Evolutionary conservation across 1,140 invertebrate genomes (phyloP).

Genomic region (Diorhabda sublineata): DNA sequence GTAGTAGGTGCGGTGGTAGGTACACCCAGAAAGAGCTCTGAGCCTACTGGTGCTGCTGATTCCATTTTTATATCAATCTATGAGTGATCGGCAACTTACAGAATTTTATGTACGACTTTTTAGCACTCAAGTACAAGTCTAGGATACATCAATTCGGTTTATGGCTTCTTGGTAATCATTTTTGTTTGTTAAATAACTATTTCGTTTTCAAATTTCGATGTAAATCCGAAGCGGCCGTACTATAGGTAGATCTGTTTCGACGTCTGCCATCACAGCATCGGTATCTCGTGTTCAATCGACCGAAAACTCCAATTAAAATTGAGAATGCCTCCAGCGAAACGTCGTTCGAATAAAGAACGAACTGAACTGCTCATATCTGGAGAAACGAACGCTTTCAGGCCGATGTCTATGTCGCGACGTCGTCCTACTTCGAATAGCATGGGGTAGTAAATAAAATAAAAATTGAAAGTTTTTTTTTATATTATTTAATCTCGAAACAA

Average conservation of each 20-base stretch:
- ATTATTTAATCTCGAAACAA: neutral
- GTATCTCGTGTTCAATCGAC: slow-evolving; percentile 21
- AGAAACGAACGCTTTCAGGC: slow-evolving; percentile 8
- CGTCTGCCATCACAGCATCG: slow-evolving; percentile 16
- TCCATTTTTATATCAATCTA: too few species aligned
- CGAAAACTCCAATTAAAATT: slow-evolving; percentile 27
- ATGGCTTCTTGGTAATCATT: too few species aligned
- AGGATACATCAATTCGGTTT: too few species aligned
- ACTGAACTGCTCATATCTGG: slow-evolving; percentile 20
- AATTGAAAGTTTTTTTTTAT: neutral
- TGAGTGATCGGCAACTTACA: too few species aligned
- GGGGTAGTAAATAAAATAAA: neutral
- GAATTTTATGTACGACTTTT: too few species aligned
- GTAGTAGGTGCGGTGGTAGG: too few species aligned
- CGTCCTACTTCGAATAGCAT: neutral
- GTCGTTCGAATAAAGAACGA: slow-evolving; percentile 16
- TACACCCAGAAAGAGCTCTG: too few species aligned
- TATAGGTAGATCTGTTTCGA: slow-evolving; percentile 20
- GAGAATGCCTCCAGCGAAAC: slow-evolving; percentile 22
- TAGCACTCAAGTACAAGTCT: too few species aligned
- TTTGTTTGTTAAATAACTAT: too few species aligned
- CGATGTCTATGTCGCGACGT: slow-evolving; percentile 1
- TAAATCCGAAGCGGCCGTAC: neutral
- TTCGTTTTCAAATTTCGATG: neutral
- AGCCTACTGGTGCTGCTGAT: too few species aligned